phyloP scores from a whole-genome alignment of 92 coral and sea anemone genomes.

The Hydrozoanthus gracilis region DNA sequence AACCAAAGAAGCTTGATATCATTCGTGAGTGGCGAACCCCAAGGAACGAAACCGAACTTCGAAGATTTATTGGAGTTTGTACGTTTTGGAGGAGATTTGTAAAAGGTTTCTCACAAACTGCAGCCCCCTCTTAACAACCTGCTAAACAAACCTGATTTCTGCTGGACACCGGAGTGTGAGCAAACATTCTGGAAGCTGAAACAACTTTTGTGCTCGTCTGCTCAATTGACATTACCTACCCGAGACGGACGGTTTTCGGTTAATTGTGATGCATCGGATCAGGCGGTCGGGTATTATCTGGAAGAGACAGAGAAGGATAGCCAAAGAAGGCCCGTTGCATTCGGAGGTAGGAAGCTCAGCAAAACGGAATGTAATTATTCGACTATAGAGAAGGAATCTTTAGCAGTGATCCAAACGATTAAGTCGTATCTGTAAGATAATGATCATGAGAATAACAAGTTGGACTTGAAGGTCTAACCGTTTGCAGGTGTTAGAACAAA shows the following conservation, averaged over 20 bases:
- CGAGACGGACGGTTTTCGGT: slow-evolving; percentile 60
- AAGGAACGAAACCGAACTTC: slow-evolving; percentile 55
- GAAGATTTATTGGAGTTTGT: slow-evolving; percentile 61
- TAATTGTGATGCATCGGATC: slow-evolving; percentile 60
- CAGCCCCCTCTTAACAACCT: slow-evolving; percentile 63
- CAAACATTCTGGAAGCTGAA: slow-evolving; percentile 57
- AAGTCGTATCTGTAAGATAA: too few relatives aligned
- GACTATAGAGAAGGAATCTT: slow-evolving; percentile 65
- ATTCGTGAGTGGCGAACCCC: slow-evolving; percentile 56
- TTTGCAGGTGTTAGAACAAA: too few relatives aligned
- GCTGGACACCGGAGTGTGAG: slow-evolving; percentile 65
- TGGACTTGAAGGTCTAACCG: too few relatives aligned
- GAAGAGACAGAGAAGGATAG: slow-evolving; percentile 55
- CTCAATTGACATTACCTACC: slow-evolving; percentile 52
- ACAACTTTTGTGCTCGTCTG: too few relatives aligned
- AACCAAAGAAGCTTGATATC: slow-evolving; percentile 67
- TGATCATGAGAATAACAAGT: too few relatives aligned
- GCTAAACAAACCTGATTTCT: slow-evolving; percentile 56
- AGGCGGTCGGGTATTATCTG: slow-evolving; percentile 53
- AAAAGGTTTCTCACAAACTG: slow-evolving; percentile 60
- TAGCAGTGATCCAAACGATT: slow-evolving; percentile 58
- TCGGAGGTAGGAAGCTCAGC: slow-evolving; percentile 55
- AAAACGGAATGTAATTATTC: slow-evolving; percentile 61
- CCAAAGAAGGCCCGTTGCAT: slow-evolving; percentile 43
- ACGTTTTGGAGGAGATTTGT: slow-evolving; percentile 61